A percentile compares a stretch with the other conserved stretches of the same genome.
Evolutionary conservation across 2,113 vertebrate species (phyloP).

Genomic region (Hoplias malabaricus): DNA sequence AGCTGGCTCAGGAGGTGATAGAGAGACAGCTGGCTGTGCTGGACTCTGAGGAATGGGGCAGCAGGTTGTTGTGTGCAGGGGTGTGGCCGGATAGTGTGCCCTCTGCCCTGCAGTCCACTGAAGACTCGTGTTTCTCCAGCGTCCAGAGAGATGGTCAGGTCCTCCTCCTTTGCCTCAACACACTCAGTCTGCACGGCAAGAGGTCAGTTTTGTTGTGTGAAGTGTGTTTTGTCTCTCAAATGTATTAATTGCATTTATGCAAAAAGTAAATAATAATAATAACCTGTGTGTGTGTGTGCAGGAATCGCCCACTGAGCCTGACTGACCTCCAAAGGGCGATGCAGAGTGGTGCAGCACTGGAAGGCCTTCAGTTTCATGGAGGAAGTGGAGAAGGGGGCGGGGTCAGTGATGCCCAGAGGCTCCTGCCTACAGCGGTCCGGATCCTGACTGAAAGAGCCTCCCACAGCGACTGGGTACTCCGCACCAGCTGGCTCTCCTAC

Average conservation of each 20-base stretch:
- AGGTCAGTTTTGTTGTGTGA: conserved; percentile 69
- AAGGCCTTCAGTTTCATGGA: conserved; percentile 74
- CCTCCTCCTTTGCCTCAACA: conserved; percentile 86
- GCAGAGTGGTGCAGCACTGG: conserved; percentile 75
- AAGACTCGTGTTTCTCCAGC: conserved; percentile 87
- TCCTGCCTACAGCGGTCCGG: conserved; percentile 82
- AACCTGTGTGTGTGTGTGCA: conserved; percentile 57
- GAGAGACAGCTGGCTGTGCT: conserved; percentile 79
- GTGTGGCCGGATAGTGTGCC: conserved; percentile 91
- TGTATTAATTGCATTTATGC: neutral
- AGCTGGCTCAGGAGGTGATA: conserved; percentile 83
- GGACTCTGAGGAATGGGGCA: conserved; percentile 74
- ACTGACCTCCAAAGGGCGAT: conserved; percentile 82
- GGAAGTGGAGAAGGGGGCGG: conserved; percentile 64
- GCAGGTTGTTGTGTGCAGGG: conserved; percentile 81
- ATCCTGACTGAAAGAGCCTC: conserved; percentile 85
- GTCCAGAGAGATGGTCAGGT: conserved; percentile 87
- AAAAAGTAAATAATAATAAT: too few relatives aligned
- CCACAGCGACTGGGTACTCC: conserved; percentile 89
- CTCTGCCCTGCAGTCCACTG: conserved; percentile 80
- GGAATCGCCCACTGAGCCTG: conserved; percentile 83
- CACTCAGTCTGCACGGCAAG: conserved; percentile 80
- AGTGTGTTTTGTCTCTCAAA: too few relatives aligned
- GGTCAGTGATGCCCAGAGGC: conserved; percentile 73
- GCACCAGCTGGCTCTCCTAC: conserved; percentile 89